Percentiles rank a stretch among this genome's conserved stretches.
These are phyloP conservation scores for Tyria jacobaeae DNA, from an alignment of 2,888 invertebrate genomes.

Conservation along the genomic window DNA sequence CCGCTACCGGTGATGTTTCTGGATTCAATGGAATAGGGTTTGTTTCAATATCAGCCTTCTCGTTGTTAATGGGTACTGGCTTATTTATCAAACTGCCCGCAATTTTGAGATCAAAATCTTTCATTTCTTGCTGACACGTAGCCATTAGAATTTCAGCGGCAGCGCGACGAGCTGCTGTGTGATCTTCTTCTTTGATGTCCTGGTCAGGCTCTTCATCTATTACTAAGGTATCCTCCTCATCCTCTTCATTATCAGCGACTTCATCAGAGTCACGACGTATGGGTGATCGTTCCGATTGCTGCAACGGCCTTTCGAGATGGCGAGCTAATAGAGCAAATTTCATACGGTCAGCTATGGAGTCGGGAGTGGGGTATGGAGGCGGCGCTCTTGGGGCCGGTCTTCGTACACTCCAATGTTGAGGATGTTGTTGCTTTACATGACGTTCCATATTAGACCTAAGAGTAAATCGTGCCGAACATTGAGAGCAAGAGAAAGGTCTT, in stretches of 20 bases:
- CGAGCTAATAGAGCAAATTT: constrained; percentile 93
- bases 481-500: constrained; percentile 95
- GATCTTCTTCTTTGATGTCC: constrained; percentile 69
- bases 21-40: constrained; percentile 79
- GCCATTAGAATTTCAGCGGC: constrained; percentile 87
- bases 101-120: constrained; percentile 85
- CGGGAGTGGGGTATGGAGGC: constrained; percentile 72
- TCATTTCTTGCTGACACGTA: constrained; percentile 77
- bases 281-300: constrained; percentile 74
- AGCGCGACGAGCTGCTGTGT: constrained; percentile 84
- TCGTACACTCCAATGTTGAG: constrained; percentile 94
- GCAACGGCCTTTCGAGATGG: constrained; percentile 89
- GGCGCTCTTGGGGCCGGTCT: constrained; percentile 85
- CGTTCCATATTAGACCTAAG: constrained; percentile 97
- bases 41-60: constrained; percentile 79
- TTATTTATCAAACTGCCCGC: constrained; percentile 87
- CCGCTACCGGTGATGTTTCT: constrained; percentile 93
- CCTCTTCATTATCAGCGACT: constrained; percentile 88
- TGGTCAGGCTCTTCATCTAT: constrained; percentile 88
- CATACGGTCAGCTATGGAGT: constrained; percentile 78
- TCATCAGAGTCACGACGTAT: constrained; percentile 83
- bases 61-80: constrained; percentile 64
- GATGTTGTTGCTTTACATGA: constrained; percentile 97
- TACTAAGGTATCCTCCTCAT: constrained; percentile 89
- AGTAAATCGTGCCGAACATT: constrained; percentile 96